phyloP scores from a whole-genome alignment of 2,113 vertebrate species.

The Sinosuthora webbiana region DNA sequence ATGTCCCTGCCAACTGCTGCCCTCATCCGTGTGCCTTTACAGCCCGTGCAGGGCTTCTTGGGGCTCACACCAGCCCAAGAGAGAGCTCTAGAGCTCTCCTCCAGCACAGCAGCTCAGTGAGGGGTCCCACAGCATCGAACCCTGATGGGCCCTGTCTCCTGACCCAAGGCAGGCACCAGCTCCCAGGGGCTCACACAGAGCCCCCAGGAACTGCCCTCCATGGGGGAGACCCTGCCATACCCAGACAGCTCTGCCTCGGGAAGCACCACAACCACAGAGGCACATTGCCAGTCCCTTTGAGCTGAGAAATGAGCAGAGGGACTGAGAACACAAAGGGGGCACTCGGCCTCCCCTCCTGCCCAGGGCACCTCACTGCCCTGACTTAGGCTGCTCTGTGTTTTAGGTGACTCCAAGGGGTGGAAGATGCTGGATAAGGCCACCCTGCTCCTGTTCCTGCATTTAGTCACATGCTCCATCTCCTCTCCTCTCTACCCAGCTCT shows the following conservation, averaged over 20 bases:
- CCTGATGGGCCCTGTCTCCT: background rate
- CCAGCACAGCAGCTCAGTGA: background rate
- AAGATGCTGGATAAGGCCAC: constrained; percentile 82
- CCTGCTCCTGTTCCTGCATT: constrained; percentile 81
- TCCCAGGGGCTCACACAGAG: background rate
- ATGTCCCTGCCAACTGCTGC: background rate
- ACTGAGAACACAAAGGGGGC: background rate
- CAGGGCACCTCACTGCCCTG: background rate
- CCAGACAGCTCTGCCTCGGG: background rate
- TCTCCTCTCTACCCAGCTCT: constrained; percentile 80
- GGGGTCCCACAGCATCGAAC: background rate
- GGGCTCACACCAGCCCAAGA: background rate
- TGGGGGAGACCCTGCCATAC: background rate
- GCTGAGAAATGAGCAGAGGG: background rate
- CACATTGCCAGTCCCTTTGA: background rate
- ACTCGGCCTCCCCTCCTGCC: background rate
- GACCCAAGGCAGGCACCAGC: background rate
- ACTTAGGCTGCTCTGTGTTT: background rate
- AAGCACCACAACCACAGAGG: background rate
- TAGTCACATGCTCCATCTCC: constrained; percentile 76
- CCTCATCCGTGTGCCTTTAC: background rate
- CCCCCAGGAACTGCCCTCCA: background rate
- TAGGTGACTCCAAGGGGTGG: constrained; percentile 35
- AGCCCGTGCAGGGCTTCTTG: accelerated
- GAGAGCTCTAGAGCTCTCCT: background rate